A percentile compares a stretch with the other conserved stretches of the same genome.
These are phyloP conservation scores for Megalopta genalis DNA, from an alignment of 1,140 invertebrate species.

Conservation along the genomic window DNA sequence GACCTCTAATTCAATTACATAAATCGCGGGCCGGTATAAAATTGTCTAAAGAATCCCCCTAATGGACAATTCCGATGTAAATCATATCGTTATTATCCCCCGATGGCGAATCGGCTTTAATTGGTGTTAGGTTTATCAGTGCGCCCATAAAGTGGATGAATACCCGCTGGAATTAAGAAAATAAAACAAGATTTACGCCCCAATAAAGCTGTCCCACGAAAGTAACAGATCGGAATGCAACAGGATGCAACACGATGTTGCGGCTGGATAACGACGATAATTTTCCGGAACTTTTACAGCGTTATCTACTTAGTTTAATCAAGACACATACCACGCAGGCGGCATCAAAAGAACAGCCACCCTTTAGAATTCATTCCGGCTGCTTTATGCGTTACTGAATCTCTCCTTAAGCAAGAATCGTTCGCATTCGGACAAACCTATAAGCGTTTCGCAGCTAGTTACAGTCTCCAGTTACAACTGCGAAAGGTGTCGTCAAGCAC, in stretches of 20 bases:
- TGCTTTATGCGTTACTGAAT: neutral
- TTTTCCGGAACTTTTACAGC: neutral
- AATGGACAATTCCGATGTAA: conserved; percentile 1
- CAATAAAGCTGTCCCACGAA: neutral
- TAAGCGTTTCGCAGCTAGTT: neutral
- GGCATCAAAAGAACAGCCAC: neutral
- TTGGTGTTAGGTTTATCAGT: neutral
- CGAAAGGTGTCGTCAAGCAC: conserved; percentile 4
- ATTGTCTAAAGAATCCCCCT: neutral
- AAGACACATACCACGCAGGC: neutral
- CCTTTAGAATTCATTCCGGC: neutral
- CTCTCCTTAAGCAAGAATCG: neutral
- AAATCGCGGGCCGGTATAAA: neutral
- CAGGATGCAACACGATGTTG: neutral
- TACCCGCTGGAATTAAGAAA: neutral
- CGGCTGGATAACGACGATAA: neutral
- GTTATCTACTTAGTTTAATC: conserved; percentile 10
- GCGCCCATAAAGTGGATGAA: neutral
- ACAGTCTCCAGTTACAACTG: conserved; percentile 7
- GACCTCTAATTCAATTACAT: neutral
- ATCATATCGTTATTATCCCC: neutral
- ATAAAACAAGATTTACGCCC: neutral
- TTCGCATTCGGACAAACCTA: neutral
- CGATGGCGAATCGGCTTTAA: neutral
- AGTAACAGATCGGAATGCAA: conserved; percentile 20